Percentiles rank a stretch among this genome's conserved stretches.
phyloP scores from a whole-genome alignment of 2,797 vertebrate species.

The Argya squamiceps region DNA sequence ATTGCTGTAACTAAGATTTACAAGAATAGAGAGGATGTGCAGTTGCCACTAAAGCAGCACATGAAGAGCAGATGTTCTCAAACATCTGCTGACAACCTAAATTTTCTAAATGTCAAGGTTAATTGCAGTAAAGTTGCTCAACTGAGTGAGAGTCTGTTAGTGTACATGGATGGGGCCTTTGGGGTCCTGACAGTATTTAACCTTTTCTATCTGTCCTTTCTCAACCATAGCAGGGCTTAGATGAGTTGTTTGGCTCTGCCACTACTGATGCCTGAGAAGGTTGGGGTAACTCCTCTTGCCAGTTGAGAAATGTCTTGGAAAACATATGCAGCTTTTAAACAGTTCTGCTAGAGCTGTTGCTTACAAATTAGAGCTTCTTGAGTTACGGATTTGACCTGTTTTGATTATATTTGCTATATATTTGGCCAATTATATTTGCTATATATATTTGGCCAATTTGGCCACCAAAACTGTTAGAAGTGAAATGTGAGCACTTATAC shows the following conservation, averaged over 20 bases:
- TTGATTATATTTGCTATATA: not conserved
- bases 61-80: not conserved
- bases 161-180: rapidly evolving
- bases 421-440: too few relatives aligned
- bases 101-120: not conserved
- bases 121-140: not conserved
- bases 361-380: not conserved
- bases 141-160: not conserved
- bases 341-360: not conserved
- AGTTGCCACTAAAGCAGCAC: not conserved
- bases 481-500: not conserved
- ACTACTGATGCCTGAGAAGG: not conserved
- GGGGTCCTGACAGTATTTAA: not conserved
- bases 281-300: not conserved
- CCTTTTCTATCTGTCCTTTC: not conserved
- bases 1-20: not conserved
- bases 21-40: not conserved
- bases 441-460: too few relatives aligned
- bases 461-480: not conserved
- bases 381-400: not conserved
- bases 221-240: not conserved
- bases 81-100: not conserved
- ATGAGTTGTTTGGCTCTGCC: not conserved
- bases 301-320: not conserved
- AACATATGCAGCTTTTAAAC: not conserved